Evolutionary conservation across 92 coral and sea anemone genomes (phyloP).

Genomic region (Palythoa heliodiscus): DNA sequence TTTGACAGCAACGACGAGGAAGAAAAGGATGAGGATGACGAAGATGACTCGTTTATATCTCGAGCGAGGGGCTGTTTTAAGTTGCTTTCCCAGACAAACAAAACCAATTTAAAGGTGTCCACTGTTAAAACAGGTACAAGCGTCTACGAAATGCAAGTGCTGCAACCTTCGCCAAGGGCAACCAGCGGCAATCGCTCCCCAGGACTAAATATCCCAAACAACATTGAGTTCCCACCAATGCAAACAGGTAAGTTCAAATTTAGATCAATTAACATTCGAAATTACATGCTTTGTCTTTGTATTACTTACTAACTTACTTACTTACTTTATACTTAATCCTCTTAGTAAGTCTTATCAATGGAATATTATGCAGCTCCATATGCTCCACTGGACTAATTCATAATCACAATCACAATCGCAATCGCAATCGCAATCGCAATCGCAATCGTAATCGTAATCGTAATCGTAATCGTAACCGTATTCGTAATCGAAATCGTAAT

Average conservation of each 20-base stretch:
- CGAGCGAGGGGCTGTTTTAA: slow-evolving; percentile 31
- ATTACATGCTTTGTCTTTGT: too few species aligned
- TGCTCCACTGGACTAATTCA: too few species aligned
- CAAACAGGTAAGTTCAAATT: slow-evolving; percentile 6
- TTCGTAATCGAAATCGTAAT: too few species aligned
- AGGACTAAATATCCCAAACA: not conserved
- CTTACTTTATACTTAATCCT: too few species aligned
- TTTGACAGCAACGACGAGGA: slow-evolving; percentile 84
- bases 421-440: too few species aligned
- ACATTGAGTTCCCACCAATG: not conserved
- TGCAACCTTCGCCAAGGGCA: not conserved
- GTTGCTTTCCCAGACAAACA: slow-evolving; percentile 66
- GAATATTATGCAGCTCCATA: too few species aligned
- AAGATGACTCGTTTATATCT: slow-evolving; percentile 52
- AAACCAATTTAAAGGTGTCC: slow-evolving; percentile 41
- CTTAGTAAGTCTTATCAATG: too few species aligned
- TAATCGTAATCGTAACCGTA: too few species aligned
- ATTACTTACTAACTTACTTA: too few species aligned
- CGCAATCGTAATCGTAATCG: too few species aligned
- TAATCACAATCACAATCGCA: too few species aligned
- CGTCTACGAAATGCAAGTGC: slow-evolving; percentile 27
- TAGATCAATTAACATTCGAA: too few species aligned
- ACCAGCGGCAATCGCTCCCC: not conserved
- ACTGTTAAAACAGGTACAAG: slow-evolving; percentile 25
- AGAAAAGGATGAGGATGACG: slow-evolving; percentile 59